These are phyloP conservation scores for Mimas tiliae DNA, from an alignment of 2,888 invertebrate species.

Conservation along the genomic window DNA sequence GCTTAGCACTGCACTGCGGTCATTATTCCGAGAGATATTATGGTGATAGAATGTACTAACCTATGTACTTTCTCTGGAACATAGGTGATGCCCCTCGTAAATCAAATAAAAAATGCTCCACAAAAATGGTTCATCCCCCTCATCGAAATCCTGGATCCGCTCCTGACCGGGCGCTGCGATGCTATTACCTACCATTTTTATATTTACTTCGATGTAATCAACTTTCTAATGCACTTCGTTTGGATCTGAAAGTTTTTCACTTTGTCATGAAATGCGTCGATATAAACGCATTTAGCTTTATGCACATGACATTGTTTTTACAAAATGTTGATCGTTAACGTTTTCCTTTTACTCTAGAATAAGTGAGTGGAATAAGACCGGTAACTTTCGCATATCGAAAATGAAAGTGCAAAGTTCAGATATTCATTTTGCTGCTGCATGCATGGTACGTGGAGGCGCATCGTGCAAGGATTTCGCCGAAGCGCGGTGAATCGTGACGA, in stretches of 20 bases:
- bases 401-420: slow-evolving; percentile 58
- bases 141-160: neutral
- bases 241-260: slow-evolving; percentile 19
- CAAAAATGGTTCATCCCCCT: neutral
- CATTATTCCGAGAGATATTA: too few relatives aligned
- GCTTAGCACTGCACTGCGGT: too few relatives aligned
- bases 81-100: too few relatives aligned
- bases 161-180: neutral
- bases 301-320: neutral
- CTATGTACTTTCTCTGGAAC: too few relatives aligned
- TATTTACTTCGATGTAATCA: neutral
- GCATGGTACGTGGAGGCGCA: slow-evolving; percentile 45
- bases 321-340: slow-evolving; percentile 3
- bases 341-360: slow-evolving; percentile 27
- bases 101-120: neutral
- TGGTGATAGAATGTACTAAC: too few relatives aligned
- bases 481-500: slow-evolving; percentile 68
- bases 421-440: slow-evolving; percentile 43
- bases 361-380: slow-evolving; percentile 1
- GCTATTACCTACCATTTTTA: slow-evolving; percentile 2
- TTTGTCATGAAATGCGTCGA: slow-evolving; percentile 20
- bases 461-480: slow-evolving; percentile 60
- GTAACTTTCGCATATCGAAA: slow-evolving; percentile 48
- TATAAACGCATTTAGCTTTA: slow-evolving; percentile 7
- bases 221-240: slow-evolving; percentile 16